phyloP scores from a whole-genome alignment of 1,140 invertebrate species.

The Octopus sinensis region DNA sequence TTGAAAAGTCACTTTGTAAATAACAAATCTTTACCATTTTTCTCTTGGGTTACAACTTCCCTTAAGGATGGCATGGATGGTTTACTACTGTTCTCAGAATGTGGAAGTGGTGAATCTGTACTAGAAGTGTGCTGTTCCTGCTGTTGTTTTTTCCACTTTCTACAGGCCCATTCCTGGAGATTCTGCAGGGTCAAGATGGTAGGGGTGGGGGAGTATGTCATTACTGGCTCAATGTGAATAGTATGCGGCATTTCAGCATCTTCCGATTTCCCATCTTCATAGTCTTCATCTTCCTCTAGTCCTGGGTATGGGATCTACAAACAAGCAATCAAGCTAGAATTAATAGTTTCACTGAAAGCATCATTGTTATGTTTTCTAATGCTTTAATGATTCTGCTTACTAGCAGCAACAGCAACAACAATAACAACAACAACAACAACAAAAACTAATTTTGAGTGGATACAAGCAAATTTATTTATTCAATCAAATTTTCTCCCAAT shows the following conservation, averaged over 20 bases:
- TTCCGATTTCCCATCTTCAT: not conserved
- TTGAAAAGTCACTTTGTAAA: not conserved
- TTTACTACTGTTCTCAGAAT: not conserved
- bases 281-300: slow-evolving; percentile 7
- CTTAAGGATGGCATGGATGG: not conserved
- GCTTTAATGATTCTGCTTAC: too few species aligned
- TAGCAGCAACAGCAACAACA: too few species aligned
- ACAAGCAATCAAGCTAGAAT: not conserved
- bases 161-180: slow-evolving; percentile 56
- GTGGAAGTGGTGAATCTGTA: not conserved
- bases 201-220: slow-evolving; percentile 53
- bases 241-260: not conserved
- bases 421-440: too few species aligned
- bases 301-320: not conserved
- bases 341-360: too few species aligned
- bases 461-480: too few species aligned
- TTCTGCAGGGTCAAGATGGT: slow-evolving; percentile 55
- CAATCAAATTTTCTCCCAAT: too few species aligned
- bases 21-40: not conserved
- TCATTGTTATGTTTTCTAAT: too few species aligned
- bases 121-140: slow-evolving; percentile 28
- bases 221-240: slow-evolving; percentile 35
- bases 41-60: not conserved
- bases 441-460: too few species aligned
- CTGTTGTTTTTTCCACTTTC: slow-evolving; percentile 53